These are phyloP conservation scores for Anarsia innoxiella DNA, from an alignment of 2,888 invertebrate species.

Conservation along the genomic window DNA sequence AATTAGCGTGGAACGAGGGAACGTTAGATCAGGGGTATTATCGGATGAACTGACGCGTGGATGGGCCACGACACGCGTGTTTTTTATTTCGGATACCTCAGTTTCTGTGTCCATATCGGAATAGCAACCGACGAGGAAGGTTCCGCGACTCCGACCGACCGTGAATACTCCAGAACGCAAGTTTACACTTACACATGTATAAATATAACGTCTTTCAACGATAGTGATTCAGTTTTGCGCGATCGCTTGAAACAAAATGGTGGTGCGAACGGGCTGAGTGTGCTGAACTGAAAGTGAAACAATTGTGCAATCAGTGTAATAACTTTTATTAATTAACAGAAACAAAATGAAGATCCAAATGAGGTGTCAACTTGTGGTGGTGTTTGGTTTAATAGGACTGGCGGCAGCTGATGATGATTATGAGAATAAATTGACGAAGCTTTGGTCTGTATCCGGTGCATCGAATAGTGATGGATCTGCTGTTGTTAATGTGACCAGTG, in stretches of 20 bases:
- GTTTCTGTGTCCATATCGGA: constrained; percentile 53
- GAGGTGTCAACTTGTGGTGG: constrained; percentile 43
- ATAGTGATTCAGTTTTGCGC: constrained; percentile 69
- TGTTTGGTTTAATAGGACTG: constrained; percentile 42
- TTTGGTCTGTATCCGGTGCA: constrained; percentile 48
- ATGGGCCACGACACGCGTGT: constrained; percentile 22
- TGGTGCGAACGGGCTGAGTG: constrained; percentile 45
- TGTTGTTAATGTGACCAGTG: constrained; percentile 54
- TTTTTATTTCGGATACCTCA: constrained; percentile 47
- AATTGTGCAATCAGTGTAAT: constrained; percentile 35
- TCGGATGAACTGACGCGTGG: constrained; percentile 54
- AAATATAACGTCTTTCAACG: constrained; percentile 61
- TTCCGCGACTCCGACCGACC: constrained; percentile 51
- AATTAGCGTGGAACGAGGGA: constrained; percentile 34
- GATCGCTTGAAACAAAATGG: constrained; percentile 68
- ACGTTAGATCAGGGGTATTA: constrained; percentile 40
- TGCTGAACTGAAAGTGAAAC: constrained; percentile 50
- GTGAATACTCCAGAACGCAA: constrained; percentile 65
- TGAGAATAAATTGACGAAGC: constrained; percentile 49
- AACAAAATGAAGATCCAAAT: constrained; percentile 38
- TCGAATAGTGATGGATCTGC: constrained; percentile 46
- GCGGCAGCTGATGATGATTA: constrained; percentile 40
- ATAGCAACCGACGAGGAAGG: constrained; percentile 38
- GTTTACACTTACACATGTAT: constrained; percentile 65
- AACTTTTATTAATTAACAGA: constrained; percentile 19